Base-by-base conservation (phyloP, 2,113 vertebrate species). In the Manacus vitellinus region DNA sequence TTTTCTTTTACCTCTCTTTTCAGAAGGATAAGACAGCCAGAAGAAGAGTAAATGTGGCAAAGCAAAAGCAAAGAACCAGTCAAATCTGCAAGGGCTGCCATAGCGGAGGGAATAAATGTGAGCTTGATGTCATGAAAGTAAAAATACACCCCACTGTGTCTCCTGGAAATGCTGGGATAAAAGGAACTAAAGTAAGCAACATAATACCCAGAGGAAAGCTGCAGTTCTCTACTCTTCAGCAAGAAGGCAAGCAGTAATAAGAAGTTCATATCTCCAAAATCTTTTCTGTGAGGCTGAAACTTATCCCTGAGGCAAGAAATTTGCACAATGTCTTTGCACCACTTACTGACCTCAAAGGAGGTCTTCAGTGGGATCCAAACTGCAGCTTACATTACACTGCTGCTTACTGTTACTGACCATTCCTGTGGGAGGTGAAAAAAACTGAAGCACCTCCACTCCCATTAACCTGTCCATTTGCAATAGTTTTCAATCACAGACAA, bases 391-490 rank as follows among this genome's bases (percentile, higher is more conserved):
- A 25, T 44, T 33, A 12, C 2, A 0, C 49, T 66, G 65, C 54
- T 79, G 28, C n/a, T 88, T n/a, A 79, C 30, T 41, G 12, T 24
- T 46, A 51, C 14, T 12, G 3, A 41, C 44, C 35, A 66, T 62
- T 79, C 54, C 35, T 59, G n/a, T 0, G 0, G 47, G 0, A 63
- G 39, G 31, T 33, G 21, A 61, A 77, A 80, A 81, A 87, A 35
- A 28, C 7, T 30, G 10, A 27, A 71, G 39, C 4, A 5, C 11
- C 65, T 86, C 22, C 13, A 2, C 18, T 37, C 16, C 14, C 8
- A 0, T 37, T 49, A 75, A 37, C 33, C 46, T 54, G 39, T 13
- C 23, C 1, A 4, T 58, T 37, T 89, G 37, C 49, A 61, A 25
- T 4, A 6, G 19, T 41, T 81, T 76, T 61, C 56, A 55, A 25